A percentile compares a stretch with the other conserved stretches of the same genome.
phyloP scores from a whole-genome alignment of 2,888 invertebrate species.

The Leistus spinibarbis region DNA sequence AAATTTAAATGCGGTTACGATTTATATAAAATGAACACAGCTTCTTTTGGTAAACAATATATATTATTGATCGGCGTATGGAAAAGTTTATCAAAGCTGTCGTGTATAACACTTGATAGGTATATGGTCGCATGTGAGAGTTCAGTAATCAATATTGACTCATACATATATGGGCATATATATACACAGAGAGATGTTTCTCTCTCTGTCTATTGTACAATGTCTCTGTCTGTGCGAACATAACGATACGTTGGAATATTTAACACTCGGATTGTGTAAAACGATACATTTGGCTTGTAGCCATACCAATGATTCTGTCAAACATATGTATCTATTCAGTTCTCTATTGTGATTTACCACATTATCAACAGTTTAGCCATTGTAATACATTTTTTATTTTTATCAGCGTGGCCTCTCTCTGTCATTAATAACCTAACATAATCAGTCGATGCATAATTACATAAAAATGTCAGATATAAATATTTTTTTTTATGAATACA shows the following conservation, averaged over 20 bases:
- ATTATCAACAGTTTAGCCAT: not conserved
- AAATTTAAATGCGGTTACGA: not conserved
- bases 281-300: not conserved
- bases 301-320: not conserved
- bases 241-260: not conserved
- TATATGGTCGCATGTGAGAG: not conserved
- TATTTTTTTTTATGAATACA: too few relatives aligned
- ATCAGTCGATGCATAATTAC: too few relatives aligned
- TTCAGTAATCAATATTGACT: constrained; percentile 32
- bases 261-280: not conserved
- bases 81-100: constrained; percentile 33
- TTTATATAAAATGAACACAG: constrained; percentile 18
- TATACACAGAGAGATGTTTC: not conserved
- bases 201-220: not conserved
- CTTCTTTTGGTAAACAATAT: constrained; percentile 28
- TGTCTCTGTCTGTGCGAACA: not conserved
- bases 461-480: too few relatives aligned
- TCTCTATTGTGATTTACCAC: not conserved
- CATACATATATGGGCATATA: constrained; percentile 5
- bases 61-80: constrained; percentile 25
- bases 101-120: constrained; percentile 21
- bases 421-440: too few relatives aligned
- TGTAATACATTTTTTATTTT: too few relatives aligned
- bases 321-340: not conserved
- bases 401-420: too few relatives aligned